phyloP scores from a whole-genome alignment of 2,888 invertebrate species.

The Seira ritae region DNA sequence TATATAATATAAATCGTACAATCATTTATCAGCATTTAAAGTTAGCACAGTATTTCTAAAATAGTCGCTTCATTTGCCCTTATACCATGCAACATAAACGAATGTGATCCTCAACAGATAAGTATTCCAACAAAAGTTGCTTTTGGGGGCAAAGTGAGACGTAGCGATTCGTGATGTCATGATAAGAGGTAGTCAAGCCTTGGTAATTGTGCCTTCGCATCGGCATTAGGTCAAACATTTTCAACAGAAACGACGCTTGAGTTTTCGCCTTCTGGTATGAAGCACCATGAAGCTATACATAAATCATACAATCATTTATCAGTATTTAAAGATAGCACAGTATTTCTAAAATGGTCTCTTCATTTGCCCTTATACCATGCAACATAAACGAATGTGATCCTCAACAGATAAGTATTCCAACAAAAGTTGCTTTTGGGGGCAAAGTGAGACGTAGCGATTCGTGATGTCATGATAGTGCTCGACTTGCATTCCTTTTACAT shows the following conservation, averaged over 20 bases:
- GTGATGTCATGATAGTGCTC: slow-evolving; percentile 53
- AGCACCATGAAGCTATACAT: slow-evolving; percentile 54
- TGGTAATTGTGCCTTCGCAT: slow-evolving; percentile 37
- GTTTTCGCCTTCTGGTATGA: slow-evolving; percentile 49
- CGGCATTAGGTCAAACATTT: slow-evolving; percentile 51
- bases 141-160: slow-evolving; percentile 65
- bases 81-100: slow-evolving; percentile 64
- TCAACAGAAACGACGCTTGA: slow-evolving; percentile 52
- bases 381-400: slow-evolving; percentile 61
- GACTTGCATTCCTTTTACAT: slow-evolving; percentile 58
- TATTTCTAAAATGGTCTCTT: too few relatives aligned
- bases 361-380: too few relatives aligned
- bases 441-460: slow-evolving; percentile 55
- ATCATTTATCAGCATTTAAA: too few relatives aligned
- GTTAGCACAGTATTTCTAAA: too few relatives aligned
- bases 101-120: slow-evolving; percentile 65
- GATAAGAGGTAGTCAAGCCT: slow-evolving; percentile 48
- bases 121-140: slow-evolving; percentile 44
- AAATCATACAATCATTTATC: too few relatives aligned
- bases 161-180: slow-evolving; percentile 47
- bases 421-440: slow-evolving; percentile 59
- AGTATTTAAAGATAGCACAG: too few relatives aligned
- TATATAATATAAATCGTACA: slow-evolving; percentile 17
- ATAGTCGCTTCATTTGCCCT: too few relatives aligned
- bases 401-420: slow-evolving; percentile 59